Base-by-base conservation (phyloP, 1,140 invertebrate species). In the Drosophila auraria region DNA sequence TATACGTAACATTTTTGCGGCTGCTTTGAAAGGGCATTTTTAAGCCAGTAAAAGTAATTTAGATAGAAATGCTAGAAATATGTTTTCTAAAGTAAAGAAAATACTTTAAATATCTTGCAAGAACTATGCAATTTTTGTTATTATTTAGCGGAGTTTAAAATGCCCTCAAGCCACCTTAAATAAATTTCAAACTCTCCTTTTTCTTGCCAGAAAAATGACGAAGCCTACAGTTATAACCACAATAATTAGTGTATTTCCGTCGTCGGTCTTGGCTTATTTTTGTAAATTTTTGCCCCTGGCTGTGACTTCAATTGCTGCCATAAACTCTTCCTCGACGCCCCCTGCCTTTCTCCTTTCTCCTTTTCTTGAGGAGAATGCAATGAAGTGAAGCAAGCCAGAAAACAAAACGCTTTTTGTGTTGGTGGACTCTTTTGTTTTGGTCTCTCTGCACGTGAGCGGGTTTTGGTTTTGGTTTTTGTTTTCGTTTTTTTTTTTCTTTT, bases 391-490 rank as follows among this genome's bases (percentile, higher is more conserved):
- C 64, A 71, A 69, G 38, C 65, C 73, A 47, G 56, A 73, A 61
- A 86, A 84, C 82, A 86, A 86, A 86, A 87, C 70, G 44, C 50
- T 82, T 78, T 78, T 84, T 30, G 50, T 30, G 53, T 25, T 56
- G 54, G 54, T 30, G 54, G 38, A 61, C 69, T 66, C 79, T 75
- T 82, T 86, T 86, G 70, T 87, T 87, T 86, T 71, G 63, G 56
- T 53, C 54, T 75, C 80, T 75, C 80, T 64, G 80, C 80, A 87
- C 77, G 83, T 87, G 80, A 87, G 80, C 75, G 68, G 62, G 64
- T 57, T 57, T 38, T 40, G 20, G 14, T 30, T 17, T 51, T 14
- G 23, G n/a, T 36, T 27, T 17, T 36, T 57, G 59, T 20, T 44
- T 44, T 40, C 5, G 15, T 61, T 44, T 14, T 44, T 40, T 15